Evolutionary conservation across 2,113 vertebrate species (phyloP).

Genomic region (Albula goreensis): DNA sequence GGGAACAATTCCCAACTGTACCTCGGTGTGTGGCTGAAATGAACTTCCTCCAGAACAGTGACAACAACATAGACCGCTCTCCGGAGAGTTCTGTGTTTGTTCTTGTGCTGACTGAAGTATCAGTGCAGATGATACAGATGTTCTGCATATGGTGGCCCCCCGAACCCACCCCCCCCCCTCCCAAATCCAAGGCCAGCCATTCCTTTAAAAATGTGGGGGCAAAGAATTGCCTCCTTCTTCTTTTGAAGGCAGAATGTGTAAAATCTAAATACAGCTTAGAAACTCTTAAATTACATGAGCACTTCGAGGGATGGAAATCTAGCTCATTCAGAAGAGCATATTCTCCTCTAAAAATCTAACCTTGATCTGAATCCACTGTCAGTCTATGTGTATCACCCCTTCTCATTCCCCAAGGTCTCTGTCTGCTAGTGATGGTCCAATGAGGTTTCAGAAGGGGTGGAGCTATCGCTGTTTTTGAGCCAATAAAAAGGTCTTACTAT

Average conservation of each 20-base stretch:
- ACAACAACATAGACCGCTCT: background rate
- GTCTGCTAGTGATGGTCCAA: too few species aligned
- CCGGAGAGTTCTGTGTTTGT: background rate
- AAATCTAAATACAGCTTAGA: background rate
- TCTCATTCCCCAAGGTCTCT: too few species aligned
- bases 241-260: background rate
- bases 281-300: background rate
- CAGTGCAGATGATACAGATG: conserved; percentile 5
- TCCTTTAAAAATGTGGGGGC: background rate
- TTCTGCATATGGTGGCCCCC: background rate
- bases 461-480: too few species aligned
- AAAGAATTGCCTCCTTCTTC: background rate
- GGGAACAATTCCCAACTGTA: background rate
- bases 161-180: background rate
- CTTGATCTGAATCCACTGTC: background rate
- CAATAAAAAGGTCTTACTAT: too few species aligned
- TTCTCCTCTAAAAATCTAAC: background rate
- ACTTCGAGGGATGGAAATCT: background rate
- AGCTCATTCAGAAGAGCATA: background rate
- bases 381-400: too few species aligned
- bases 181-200: background rate
- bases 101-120: background rate
- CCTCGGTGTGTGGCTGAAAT: background rate
- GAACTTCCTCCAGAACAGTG: background rate
- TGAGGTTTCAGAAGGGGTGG: too few species aligned